phyloP scores from a whole-genome alignment of 2,113 vertebrate genomes.

The Triplophysa siluroides region DNA sequence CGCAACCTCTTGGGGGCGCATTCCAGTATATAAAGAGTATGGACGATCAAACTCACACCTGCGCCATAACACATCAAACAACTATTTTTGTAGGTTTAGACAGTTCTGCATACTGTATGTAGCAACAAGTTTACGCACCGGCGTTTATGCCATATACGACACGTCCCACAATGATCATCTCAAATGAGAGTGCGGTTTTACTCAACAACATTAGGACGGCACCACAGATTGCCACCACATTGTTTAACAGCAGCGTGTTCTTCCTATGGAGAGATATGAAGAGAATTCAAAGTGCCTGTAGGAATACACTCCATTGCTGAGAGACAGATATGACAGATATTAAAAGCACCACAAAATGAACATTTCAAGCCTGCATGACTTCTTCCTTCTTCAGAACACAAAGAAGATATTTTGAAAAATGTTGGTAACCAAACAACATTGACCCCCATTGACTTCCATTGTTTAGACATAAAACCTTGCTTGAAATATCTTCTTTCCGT shows the following conservation, averaged over 20 bases:
- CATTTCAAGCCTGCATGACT: too few relatives aligned
- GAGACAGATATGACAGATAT: too few relatives aligned
- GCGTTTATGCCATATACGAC: constrained; percentile 57
- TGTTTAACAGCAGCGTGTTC: constrained; percentile 68
- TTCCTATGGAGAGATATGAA: constrained; percentile 63
- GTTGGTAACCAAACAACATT: too few relatives aligned
- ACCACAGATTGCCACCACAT: constrained; percentile 63
- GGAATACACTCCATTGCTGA: too few relatives aligned
- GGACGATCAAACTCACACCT: constrained; percentile 71
- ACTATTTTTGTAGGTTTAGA: background rate
- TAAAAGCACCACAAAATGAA: too few relatives aligned
- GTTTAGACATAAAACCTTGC: too few relatives aligned
- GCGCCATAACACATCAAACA: background rate
- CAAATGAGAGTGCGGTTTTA: constrained; percentile 68
- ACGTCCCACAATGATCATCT: constrained; percentile 75
- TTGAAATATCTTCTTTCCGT: too few relatives aligned
- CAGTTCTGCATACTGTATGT: background rate
- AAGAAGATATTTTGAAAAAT: too few relatives aligned
- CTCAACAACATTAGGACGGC: constrained; percentile 71
- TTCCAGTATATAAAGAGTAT: constrained; percentile 76
- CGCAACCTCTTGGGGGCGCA: constrained; percentile 73
- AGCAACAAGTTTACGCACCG: constrained; percentile 17
- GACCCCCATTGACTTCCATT: background rate
- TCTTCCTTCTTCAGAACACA: too few relatives aligned
- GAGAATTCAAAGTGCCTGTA: too few relatives aligned